phyloP scores from a whole-genome alignment of 2,797 vertebrate species.

The Schizopygopsis pylzovi region DNA sequence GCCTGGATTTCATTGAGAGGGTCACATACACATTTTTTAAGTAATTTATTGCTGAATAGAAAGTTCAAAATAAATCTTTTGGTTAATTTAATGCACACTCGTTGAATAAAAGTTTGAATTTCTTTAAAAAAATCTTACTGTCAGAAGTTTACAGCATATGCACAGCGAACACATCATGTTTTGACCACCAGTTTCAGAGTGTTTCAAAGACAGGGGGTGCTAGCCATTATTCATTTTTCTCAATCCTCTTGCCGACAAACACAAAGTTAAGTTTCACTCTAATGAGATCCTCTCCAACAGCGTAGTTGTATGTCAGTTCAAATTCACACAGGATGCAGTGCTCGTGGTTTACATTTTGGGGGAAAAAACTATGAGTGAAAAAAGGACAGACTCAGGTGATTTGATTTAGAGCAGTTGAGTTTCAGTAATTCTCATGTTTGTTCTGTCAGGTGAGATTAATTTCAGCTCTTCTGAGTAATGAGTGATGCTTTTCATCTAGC shows the following conservation, averaged over 20 bases:
- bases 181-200: background rate
- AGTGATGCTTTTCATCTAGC: background rate
- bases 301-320: background rate
- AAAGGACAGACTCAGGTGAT: background rate
- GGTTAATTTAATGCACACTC: background rate
- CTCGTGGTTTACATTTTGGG: constrained; percentile 8
- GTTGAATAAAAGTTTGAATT: background rate
- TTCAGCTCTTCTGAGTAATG: background rate
- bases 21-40: background rate
- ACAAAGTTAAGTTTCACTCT: background rate
- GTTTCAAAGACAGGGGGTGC: background rate
- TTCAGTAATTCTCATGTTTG: background rate
- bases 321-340: constrained; percentile 6
- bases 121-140: background rate
- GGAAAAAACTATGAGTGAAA: background rate
- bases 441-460: background rate
- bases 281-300: constrained; percentile 10
- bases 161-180: background rate
- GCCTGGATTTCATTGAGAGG: too few relatives aligned
- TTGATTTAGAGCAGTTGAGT: background rate
- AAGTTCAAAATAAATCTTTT: background rate
- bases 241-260: background rate
- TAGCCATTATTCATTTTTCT: constrained; percentile 4
- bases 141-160: background rate
- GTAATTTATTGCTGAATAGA: background rate